Base-by-base conservation (phyloP, 2,888 invertebrate species). In the Noctua fimbriata region DNA sequence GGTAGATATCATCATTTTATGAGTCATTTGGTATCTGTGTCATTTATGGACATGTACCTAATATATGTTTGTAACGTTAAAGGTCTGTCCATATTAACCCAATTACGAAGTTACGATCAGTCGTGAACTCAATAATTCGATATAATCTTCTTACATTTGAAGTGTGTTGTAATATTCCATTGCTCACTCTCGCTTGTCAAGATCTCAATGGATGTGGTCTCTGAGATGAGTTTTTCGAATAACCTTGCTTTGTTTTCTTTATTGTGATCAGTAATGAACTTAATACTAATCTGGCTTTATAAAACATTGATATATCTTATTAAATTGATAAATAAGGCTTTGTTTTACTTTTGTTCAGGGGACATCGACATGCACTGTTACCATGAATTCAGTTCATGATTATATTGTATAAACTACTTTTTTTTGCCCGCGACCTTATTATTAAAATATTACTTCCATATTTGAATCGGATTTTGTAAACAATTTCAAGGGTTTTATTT, bases 21-120 rank as follows among this genome's bases (percentile, higher is more conserved):
- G 84, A 87, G 49, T 84, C 81, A 87, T 79, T 55, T 16, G 24
- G 41, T 74, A 85, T 84, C 88, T 87, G 88, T 87, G 72, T 75
- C 87, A 67, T 74, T 7, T 67, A 80, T 63, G 58, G 58, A 69
- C n/a, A 69, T 52, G 14, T 66, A 63, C n/a, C n/a, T n/a, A n/a
- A 67, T 52, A 14, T 66, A 63, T 70, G 44, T 79, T 60, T 65
- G 47, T 79, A 67, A 69, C 10, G 44, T 4, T 63, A 71, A 79
- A 76, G 69, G 74, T 69, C 76, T 81, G 70, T 6, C 63, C 83
- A 74, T 74, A 80, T 65, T 73, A 85, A 71, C 73, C 73, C 71
- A 80, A 73, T 78, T 66, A 47, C 78, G 18, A 55, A 47, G 83
- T 65, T 80, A 73, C 75, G 67, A 28, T 55, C 84, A 73, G 84